These are phyloP conservation scores for Lophius americanus DNA, from an alignment of 2,797 vertebrate genomes.

Conservation along the genomic window DNA sequence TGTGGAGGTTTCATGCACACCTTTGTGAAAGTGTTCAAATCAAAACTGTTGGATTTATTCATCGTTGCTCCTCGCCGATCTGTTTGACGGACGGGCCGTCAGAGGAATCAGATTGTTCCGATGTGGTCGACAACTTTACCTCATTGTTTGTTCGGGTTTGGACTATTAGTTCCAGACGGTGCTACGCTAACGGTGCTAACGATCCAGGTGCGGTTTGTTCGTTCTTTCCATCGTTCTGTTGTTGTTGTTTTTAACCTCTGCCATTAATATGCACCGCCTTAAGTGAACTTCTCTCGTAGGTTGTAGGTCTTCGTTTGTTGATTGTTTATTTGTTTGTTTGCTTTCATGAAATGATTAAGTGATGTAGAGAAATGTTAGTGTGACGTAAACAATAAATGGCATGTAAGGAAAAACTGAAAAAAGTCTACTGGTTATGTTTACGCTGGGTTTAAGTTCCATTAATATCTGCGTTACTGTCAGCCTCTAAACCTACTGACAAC, in stretches of 20 bases:
- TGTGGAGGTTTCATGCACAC: background rate
- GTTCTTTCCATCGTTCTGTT: background rate
- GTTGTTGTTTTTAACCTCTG: conserved; percentile 3
- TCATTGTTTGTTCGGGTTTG: conserved; percentile 27
- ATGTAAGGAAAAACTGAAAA: conserved; percentile 7
- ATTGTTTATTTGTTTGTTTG: conserved; percentile 7
- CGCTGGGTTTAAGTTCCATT: background rate
- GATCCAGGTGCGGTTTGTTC: conserved; percentile 20
- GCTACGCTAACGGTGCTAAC: conserved; percentile 55
- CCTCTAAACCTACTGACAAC: too few species aligned
- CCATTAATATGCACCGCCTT: background rate
- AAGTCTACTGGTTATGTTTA: conserved; percentile 10
- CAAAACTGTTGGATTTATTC: background rate
- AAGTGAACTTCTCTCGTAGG: conserved; percentile 14
- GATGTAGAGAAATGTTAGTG: conserved; percentile 17
- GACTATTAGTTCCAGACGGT: conserved; percentile 17
- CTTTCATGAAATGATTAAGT: conserved; percentile 23
- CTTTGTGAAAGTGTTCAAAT: background rate
- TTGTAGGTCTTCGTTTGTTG: conserved; percentile 11
- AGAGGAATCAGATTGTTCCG: conserved; percentile 5
- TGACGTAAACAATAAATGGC: conserved; percentile 1
- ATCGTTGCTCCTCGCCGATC: background rate
- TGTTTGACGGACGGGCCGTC: background rate
- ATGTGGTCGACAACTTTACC: conserved; percentile 32
- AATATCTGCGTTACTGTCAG: too few species aligned